These are phyloP conservation scores for Acholoe squamosa DNA, from an alignment of 2,888 invertebrate genomes.

Conservation along the genomic window DNA sequence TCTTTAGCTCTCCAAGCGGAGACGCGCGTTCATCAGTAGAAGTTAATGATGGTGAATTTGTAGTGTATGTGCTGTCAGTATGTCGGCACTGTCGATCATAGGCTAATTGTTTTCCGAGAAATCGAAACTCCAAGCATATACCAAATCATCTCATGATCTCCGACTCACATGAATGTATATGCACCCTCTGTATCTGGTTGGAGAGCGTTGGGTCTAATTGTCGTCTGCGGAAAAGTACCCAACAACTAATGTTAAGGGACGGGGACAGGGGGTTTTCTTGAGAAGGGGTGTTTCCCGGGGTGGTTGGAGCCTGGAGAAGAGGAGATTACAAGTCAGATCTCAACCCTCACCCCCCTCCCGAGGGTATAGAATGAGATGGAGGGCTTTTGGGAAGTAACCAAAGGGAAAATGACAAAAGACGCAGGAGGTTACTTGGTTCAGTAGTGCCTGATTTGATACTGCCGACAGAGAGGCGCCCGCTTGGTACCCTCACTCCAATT, in stretches of 20 bases:
- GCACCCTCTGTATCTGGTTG: too few relatives aligned
- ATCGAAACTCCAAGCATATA: too few relatives aligned
- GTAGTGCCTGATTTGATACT: conserved; percentile 37
- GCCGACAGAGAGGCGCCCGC: conserved; percentile 6
- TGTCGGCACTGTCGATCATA: background rate
- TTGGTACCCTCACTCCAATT: background rate
- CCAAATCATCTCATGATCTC: too few relatives aligned
- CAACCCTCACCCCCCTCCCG: background rate
- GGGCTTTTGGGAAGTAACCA: background rate
- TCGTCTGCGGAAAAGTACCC: background rate
- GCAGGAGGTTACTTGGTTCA: conserved; percentile 34
- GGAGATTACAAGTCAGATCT: conserved; percentile 30
- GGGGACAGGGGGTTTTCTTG: background rate
- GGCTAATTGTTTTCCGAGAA: too few relatives aligned
- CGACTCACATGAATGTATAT: too few relatives aligned
- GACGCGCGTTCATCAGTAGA: background rate
- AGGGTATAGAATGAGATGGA: background rate
- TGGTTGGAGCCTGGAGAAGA: background rate
- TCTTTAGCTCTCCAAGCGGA: background rate
- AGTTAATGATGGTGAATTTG: background rate
- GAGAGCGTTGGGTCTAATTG: background rate
- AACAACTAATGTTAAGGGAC: background rate
- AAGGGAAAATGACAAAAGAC: conserved; percentile 49
- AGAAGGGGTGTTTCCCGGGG: too few relatives aligned
- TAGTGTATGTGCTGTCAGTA: background rate